phyloP scores from a whole-genome alignment of 2,888 invertebrate species.

The Dryocosmus kuriphilus region DNA sequence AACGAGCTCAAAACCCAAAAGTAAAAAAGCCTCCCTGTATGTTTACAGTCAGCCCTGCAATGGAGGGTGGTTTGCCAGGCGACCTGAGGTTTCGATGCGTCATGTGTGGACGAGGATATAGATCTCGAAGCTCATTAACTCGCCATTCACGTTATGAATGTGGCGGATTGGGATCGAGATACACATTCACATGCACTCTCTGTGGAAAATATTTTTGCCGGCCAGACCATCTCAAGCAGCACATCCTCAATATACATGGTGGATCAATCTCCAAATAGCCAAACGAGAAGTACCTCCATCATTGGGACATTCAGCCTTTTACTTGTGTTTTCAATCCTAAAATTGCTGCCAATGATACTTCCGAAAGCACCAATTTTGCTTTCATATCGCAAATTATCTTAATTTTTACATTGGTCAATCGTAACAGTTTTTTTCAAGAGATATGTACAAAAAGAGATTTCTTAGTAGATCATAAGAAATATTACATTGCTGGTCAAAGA shows the following conservation, averaged over 20 bases:
- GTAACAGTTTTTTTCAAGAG: not conserved
- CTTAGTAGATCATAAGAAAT: too few species aligned
- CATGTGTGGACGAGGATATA: conserved; percentile 76
- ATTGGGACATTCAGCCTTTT: conserved; percentile 26
- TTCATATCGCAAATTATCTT: not conserved
- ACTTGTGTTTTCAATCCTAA: conserved; percentile 33
- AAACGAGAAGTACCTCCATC: conserved; percentile 30
- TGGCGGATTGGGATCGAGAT: conserved; percentile 75
- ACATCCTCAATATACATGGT: conserved; percentile 77
- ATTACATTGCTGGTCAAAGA: too few species aligned
- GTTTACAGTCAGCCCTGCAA: conserved; percentile 74
- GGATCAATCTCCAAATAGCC: conserved; percentile 70
- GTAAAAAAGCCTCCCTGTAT: conserved; percentile 72
- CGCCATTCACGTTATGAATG: conserved; percentile 77
- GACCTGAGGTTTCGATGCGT: conserved; percentile 75
- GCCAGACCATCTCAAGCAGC: conserved; percentile 77
- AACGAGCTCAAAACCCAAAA: conserved; percentile 56
- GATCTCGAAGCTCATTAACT: conserved; percentile 74
- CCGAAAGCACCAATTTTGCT: not conserved
- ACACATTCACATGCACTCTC: conserved; percentile 76
- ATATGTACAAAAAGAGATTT: not conserved
- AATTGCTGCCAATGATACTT: not conserved
- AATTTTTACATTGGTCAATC: not conserved
- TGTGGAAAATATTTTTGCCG: conserved; percentile 77
- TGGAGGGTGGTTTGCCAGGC: conserved; percentile 65